Percentiles rank a stretch among this genome's conserved stretches.
Conservation (phyloP, 2,888 invertebrate genomes). For the Nezara viridula region DNA sequence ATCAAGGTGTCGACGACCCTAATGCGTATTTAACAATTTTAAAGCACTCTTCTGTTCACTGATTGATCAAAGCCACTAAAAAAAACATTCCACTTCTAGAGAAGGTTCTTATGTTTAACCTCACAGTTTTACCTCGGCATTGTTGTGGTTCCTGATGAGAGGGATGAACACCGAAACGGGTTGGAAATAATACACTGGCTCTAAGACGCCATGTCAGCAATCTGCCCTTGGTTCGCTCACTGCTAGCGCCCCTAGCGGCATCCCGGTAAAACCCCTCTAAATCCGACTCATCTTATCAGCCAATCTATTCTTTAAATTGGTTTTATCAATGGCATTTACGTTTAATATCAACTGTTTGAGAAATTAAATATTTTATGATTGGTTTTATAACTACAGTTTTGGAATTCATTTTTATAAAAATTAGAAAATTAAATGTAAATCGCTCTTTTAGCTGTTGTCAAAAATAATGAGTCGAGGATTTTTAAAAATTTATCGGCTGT, state of each 20-base stretch:
- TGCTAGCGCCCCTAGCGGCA: slow-evolving; percentile 67
- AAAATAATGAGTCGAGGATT: background rate
- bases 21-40: slow-evolving; percentile 63
- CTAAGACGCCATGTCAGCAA: slow-evolving; percentile 73
- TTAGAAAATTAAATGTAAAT: background rate
- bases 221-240: slow-evolving; percentile 67
- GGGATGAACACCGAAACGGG: slow-evolving; percentile 65
- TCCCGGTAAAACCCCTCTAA: slow-evolving; percentile 66
- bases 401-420: background rate
- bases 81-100: background rate
- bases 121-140: slow-evolving; percentile 64
- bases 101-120: background rate
- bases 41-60: background rate
- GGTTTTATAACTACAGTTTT: background rate
- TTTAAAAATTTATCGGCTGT: background rate
- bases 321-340: slow-evolving; percentile 58
- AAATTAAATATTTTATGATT: background rate
- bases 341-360: background rate
- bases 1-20: slow-evolving; percentile 65
- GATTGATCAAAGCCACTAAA: background rate
- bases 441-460: background rate
- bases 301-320: slow-evolving; percentile 60
- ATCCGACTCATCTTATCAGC: slow-evolving; percentile 58
- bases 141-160: slow-evolving; percentile 63
- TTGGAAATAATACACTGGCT: slow-evolving; percentile 69